These are phyloP conservation scores for Drosophila bipectinata DNA, from an alignment of 1,140 invertebrate genomes.

Conservation along the genomic window DNA sequence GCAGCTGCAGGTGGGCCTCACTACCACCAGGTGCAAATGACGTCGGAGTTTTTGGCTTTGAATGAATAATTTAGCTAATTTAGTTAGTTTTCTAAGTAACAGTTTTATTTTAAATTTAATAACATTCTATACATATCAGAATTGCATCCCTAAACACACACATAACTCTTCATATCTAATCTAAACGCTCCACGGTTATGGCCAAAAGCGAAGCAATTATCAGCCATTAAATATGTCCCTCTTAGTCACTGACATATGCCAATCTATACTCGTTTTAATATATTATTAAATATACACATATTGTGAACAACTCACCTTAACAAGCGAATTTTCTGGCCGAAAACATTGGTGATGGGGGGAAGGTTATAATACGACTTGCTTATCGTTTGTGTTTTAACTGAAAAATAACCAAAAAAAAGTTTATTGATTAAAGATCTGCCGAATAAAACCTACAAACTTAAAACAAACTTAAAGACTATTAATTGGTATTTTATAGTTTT, in stretches of 20 bases:
- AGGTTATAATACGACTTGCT: conserved; percentile 34
- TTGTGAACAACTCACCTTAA: conserved; percentile 64
- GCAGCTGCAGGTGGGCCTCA: conserved; percentile 11
- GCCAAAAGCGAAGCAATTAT: conserved; percentile 32
- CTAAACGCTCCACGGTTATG: conserved; percentile 3
- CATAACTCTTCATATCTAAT: conserved; percentile 25
- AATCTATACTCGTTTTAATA: conserved; percentile 29
- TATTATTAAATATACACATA: conserved; percentile 24
- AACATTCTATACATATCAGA: neutral
- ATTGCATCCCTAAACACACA: neutral
- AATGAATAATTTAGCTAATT: conserved; percentile 9
- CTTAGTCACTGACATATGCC: conserved; percentile 47
- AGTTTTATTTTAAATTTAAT: too few relatives aligned
- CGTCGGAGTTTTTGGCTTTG: neutral
- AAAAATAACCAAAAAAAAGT: conserved; percentile 38
- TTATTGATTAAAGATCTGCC: conserved; percentile 9
- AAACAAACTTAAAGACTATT: neutral
- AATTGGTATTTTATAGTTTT: neutral
- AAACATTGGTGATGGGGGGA: conserved; percentile 54
- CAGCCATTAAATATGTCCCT: conserved; percentile 30
- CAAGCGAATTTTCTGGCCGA: conserved; percentile 46
- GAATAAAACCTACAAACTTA: neutral
- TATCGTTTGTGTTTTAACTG: conserved; percentile 42
- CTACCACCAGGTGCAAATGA: conserved; percentile 9
- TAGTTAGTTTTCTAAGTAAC: neutral